Base-by-base conservation (phyloP, 2,888 invertebrate species). In the Herminia tarsipennalis region DNA sequence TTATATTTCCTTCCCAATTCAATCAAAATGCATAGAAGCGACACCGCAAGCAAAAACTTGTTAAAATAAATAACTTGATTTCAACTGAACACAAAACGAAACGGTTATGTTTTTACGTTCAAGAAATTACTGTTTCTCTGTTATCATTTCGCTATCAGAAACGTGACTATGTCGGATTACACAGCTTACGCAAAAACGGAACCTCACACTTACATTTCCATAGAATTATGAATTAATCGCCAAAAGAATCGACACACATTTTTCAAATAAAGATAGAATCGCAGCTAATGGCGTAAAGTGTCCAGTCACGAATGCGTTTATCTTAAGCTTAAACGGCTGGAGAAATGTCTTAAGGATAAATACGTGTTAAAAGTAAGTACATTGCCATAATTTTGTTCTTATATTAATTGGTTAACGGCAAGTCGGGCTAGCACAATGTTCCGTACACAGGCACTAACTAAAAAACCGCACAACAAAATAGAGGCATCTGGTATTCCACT, bases 111-210 rank as follows among this genome's bases (percentile, higher is more conserved):
- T 32, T 41, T 46, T 30, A 47, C 25, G 35, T 49, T 49, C 33
- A 44, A 28, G 42, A 53, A n/a, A 53, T 37, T 35, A 56, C 47
- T 32, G 50, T 45, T 37, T 29, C 8, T 29, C 37, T 53, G 41
- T 60, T 64, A 66, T 66, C 62, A 52, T 47, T 62, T 45, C 21
- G 55, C 57, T 56, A 66, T 63, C 59, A 42, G 12, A 57, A 59
- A 66, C 66, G 63, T 66, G 66, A 66, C 66, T 51, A 50, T 42
- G 47, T 49, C 44, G 57, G 66, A 60, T 66, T 55, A 56, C 51
- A 43, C 20, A 28, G 27, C 36, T 56, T 49, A 37, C 44, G 43
- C 49, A 29, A 57, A 51, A 66, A 66, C 66, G 66, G 60, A 51
- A 66, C 66, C 37, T 52, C 28, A 21, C 42, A 57, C 49, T 48